These are phyloP conservation scores for Hermaeophaga mercurialis DNA, from an alignment of 2,888 invertebrate genomes.

Conservation along the genomic window DNA sequence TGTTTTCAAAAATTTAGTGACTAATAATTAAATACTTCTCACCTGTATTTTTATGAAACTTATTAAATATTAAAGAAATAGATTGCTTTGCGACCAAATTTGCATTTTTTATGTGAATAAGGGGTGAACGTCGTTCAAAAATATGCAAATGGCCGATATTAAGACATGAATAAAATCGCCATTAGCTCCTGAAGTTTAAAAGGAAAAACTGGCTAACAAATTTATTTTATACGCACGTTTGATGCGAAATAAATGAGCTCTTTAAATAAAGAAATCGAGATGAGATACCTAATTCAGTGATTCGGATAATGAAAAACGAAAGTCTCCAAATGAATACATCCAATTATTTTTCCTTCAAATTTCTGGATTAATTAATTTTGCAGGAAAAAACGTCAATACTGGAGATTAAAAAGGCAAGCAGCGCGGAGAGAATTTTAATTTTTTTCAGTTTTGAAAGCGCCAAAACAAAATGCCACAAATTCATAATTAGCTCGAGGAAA, in stretches of 20 bases:
- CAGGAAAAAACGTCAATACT: no score
- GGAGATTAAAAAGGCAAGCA: no score
- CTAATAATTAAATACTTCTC: no score
- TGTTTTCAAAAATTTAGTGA: no score
- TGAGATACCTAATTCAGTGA: slow-evolving; percentile 5
- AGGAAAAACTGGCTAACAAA: slow-evolving; percentile 43
- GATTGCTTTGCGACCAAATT: neutral
- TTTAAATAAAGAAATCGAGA: slow-evolving; percentile 8
- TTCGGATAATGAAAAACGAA: slow-evolving; percentile 2
- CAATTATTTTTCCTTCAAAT: neutral
- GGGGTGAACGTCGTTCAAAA: neutral
- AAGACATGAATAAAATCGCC: slow-evolving; percentile 11
- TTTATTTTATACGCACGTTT: slow-evolving; percentile 49
- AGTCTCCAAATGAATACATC: neutral
- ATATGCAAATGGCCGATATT: slow-evolving; percentile 6
- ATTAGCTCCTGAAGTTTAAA: slow-evolving; percentile 6
- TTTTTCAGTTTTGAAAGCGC: no score
- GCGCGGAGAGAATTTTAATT: no score
- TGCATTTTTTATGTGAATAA: neutral
- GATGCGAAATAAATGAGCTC: slow-evolving; percentile 44
- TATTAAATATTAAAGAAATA: no score
- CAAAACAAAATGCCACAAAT: no score
- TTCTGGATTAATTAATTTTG: neutral
- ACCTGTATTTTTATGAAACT: no score
- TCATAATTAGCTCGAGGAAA: no score